These are phyloP conservation scores for Limonius californicus DNA, from an alignment of 1,140 invertebrate species.

Conservation along the genomic window DNA sequence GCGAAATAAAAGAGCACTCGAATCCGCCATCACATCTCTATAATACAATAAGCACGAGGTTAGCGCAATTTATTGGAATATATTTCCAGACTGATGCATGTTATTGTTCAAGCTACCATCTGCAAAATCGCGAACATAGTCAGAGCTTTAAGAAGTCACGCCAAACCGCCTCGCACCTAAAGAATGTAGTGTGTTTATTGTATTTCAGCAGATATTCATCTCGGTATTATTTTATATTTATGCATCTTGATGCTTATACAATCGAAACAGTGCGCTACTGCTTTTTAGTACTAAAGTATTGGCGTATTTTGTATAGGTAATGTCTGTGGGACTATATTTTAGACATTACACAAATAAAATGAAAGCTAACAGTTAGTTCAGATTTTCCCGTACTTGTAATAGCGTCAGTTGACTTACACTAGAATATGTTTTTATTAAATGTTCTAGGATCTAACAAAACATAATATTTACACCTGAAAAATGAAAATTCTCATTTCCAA, in stretches of 20 bases:
- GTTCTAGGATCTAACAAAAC: no score
- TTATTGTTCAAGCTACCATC: conserved; percentile 13
- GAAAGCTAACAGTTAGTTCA: no score
- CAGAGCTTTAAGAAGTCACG: conserved; percentile 11
- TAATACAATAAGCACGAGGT: background rate
- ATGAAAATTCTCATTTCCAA: no score
- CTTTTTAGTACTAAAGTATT: no score
- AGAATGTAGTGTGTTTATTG: conserved; percentile 10
- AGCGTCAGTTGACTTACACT: no score
- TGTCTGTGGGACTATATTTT: no score
- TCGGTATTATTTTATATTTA: conserved; percentile 7
- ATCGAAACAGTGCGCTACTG: background rate
- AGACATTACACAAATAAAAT: no score
- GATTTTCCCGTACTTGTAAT: no score
- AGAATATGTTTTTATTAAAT: no score
- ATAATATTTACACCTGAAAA: no score
- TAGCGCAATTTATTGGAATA: conserved; percentile 4
- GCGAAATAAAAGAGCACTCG: no score
- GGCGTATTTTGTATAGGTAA: no score
- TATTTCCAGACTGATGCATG: conserved; percentile 5
- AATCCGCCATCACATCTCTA: background rate
- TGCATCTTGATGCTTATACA: background rate
- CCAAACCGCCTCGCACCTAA: conserved; percentile 7
- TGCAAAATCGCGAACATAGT: conserved; percentile 9
- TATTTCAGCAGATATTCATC: conserved; percentile 11